Evolutionary conservation across 2,888 invertebrate species (phyloP).

Genomic region (Carpatolechia fugitivella): DNA sequence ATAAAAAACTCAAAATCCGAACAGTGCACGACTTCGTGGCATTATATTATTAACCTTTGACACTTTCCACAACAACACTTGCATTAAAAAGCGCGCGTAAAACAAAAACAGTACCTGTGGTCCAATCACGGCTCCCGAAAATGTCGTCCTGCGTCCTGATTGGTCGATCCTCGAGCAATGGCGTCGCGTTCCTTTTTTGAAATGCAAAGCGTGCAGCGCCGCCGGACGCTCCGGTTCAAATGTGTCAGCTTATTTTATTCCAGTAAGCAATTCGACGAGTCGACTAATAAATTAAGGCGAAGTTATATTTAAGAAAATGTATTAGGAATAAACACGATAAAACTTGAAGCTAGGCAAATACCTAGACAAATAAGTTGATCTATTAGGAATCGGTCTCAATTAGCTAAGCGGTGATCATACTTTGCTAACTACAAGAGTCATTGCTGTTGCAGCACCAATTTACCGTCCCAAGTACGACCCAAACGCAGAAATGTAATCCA

Average conservation of each 20-base stretch:
- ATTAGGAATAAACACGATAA: too few species aligned
- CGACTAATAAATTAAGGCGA: not conserved
- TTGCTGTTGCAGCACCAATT: too few species aligned
- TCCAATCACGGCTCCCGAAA: not conserved
- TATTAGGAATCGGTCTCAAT: too few species aligned
- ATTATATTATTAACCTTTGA: not conserved
- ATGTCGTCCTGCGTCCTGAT: not conserved
- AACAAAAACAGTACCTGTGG: not conserved
- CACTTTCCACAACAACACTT: not conserved
- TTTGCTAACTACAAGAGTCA: too few species aligned
- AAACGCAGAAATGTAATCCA: too few species aligned
- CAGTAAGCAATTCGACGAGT: not conserved
- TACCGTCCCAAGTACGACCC: too few species aligned
- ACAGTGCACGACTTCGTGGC: not conserved
- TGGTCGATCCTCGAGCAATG: not conserved
- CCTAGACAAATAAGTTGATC: too few species aligned
- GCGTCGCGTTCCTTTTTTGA: not conserved
- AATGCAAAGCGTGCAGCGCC: not conserved
- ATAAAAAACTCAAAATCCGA: too few species aligned
- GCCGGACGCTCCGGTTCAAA: conserved; percentile 9
- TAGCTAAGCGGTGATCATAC: too few species aligned
- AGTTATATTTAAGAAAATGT: too few species aligned
- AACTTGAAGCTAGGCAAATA: too few species aligned
- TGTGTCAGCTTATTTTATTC: conserved; percentile 6
- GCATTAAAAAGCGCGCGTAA: not conserved